phyloP scores from a whole-genome alignment of 2,797 vertebrate species.

The Rhinichthys osculus region DNA sequence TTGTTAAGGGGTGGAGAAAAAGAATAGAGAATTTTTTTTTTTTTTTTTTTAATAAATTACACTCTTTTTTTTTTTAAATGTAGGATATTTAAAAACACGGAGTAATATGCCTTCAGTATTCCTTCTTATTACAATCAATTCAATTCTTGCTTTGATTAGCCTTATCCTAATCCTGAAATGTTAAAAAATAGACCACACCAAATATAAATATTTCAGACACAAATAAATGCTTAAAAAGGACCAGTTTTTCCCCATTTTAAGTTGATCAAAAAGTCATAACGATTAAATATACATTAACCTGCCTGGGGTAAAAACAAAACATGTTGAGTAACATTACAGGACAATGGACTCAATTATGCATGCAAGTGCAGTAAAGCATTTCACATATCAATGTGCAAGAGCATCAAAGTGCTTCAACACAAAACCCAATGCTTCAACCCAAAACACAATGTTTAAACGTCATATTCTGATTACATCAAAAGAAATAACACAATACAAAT shows the following conservation, averaged over 20 bases:
- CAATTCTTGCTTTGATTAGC: constrained; percentile 8
- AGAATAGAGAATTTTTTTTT: too few species aligned
- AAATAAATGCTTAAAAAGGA: constrained; percentile 48
- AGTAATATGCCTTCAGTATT: constrained; percentile 40
- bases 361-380: constrained; percentile 79
- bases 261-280: constrained; percentile 24
- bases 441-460: constrained; percentile 90
- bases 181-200: constrained; percentile 29
- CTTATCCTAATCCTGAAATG: constrained; percentile 28
- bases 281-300: constrained; percentile 51
- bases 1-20: background rate
- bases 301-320: constrained; percentile 67
- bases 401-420: constrained; percentile 93
- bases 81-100: constrained; percentile 3
- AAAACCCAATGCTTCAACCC: constrained; percentile 89
- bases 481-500: constrained; percentile 88
- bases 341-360: constrained; percentile 75
- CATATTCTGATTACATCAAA: constrained; percentile 88
- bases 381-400: constrained; percentile 91
- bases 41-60: background rate
- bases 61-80: background rate
- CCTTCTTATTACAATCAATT: constrained; percentile 18
- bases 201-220: constrained; percentile 53
- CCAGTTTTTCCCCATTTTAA: background rate
- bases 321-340: constrained; percentile 66